These are phyloP conservation scores for Laodelphax striatellus DNA, from an alignment of 1,140 invertebrate genomes.

Conservation along the genomic window DNA sequence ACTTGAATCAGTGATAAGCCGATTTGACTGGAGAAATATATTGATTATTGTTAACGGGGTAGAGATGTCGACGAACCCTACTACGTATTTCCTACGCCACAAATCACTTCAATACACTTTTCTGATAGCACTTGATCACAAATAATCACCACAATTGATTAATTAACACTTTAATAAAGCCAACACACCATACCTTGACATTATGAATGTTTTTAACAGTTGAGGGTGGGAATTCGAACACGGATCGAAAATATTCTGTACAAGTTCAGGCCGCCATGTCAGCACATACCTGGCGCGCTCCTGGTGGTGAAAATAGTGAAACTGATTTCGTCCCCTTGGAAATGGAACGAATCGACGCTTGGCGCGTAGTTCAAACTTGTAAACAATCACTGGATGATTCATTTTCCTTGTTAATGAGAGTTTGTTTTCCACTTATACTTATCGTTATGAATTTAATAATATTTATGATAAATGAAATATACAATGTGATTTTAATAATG, in stretches of 20 bases:
- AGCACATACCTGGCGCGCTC: slow-evolving; percentile 12
- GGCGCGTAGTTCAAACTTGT: too few relatives aligned
- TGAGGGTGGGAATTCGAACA: slow-evolving; percentile 12
- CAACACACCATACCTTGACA: slow-evolving; percentile 12
- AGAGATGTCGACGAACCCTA: slow-evolving; percentile 20
- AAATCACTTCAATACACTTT: not conserved
- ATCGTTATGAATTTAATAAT: too few relatives aligned
- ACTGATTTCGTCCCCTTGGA: too few relatives aligned
- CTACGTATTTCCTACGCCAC: slow-evolving; percentile 15
- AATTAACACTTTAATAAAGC: slow-evolving; percentile 2
- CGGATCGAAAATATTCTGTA: slow-evolving; percentile 13
- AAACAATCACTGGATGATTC: too few relatives aligned
- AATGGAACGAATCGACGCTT: too few relatives aligned
- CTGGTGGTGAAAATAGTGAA: too few relatives aligned
- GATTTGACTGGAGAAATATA: slow-evolving; percentile 11
- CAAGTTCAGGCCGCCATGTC: slow-evolving; percentile 18
- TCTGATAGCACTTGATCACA: not conserved
- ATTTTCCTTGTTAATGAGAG: too few relatives aligned
- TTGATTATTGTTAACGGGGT: slow-evolving; percentile 14
- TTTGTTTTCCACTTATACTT: too few relatives aligned
- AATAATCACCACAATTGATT: slow-evolving; percentile 2
- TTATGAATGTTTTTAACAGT: slow-evolving; percentile 9
- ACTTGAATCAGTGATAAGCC: not conserved
- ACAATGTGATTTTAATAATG: too few relatives aligned
- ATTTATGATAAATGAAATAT: too few relatives aligned